phyloP scores from a whole-genome alignment of 2,797 vertebrate genomes.

The Knipowitschia caucasica region DNA sequence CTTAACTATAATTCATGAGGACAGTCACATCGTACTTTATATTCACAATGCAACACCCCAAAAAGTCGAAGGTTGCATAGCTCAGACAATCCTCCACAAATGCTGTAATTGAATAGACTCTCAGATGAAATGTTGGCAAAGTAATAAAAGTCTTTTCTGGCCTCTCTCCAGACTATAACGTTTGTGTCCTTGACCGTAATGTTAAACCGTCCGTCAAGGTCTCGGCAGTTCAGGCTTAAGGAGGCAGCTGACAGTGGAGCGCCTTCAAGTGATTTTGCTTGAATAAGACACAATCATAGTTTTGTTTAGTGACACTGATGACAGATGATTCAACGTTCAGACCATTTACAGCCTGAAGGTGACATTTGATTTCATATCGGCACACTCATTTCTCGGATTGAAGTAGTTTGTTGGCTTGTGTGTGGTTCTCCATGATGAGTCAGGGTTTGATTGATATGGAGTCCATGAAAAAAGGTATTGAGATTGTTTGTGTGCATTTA shows the following conservation, averaged over 20 bases:
- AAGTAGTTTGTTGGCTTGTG: not conserved
- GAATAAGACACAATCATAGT: not conserved
- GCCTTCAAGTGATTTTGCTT: conserved; percentile 1
- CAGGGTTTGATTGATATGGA: not conserved
- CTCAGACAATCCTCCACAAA: not conserved
- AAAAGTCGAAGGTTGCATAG: not conserved
- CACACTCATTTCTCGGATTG: not conserved
- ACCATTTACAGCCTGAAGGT: not conserved
- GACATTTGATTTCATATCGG: not conserved
- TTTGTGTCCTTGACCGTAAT: conserved; percentile 3
- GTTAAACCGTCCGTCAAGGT: not conserved
- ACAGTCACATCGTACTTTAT: not conserved
- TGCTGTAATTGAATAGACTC: not conserved
- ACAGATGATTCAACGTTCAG: not conserved
- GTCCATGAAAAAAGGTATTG: no score
- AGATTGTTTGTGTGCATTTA: no score
- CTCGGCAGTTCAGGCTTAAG: not conserved
- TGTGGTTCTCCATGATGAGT: not conserved
- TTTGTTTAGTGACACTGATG: not conserved
- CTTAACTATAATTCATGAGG: not conserved
- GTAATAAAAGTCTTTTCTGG: not conserved
- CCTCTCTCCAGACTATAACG: not conserved
- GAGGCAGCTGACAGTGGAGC: not conserved
- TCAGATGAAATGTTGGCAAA: not conserved
- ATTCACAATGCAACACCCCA: no score